These are phyloP conservation scores for Ciconia nigra DNA, from an alignment of 2,797 vertebrate species.

Conservation along the genomic window DNA sequence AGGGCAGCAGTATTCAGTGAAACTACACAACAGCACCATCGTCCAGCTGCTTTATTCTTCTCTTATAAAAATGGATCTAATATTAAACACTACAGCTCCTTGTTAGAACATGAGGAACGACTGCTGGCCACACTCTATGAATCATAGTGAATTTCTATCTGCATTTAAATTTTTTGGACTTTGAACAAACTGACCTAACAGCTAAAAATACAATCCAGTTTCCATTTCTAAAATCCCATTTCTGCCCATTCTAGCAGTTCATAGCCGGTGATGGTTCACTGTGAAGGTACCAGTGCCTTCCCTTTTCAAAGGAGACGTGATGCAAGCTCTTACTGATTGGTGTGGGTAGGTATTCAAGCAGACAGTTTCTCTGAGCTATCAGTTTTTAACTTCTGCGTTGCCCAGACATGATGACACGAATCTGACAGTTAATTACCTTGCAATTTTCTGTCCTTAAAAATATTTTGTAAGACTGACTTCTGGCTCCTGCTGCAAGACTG, in stretches of 20 bases:
- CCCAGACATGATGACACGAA: neutral
- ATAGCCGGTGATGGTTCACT: neutral
- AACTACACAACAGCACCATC: neutral
- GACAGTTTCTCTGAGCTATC: neutral
- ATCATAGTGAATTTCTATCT: constrained; percentile 5
- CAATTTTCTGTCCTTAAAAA: neutral
- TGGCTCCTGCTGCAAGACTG: neutral
- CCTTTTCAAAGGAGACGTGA: neutral
- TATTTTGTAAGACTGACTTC: neutral
- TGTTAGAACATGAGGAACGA: constrained; percentile 10
- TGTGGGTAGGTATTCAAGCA: neutral
- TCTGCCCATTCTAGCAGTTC: neutral
- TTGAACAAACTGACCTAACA: constrained; percentile 23
- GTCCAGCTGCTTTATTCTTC: neutral
- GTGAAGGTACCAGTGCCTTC: neutral
- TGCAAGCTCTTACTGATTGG: neutral
- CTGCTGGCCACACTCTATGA: neutral
- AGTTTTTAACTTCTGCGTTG: neutral
- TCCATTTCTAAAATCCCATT: neutral
- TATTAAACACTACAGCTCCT: neutral
- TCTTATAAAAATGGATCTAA: neutral
- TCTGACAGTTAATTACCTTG: neutral
- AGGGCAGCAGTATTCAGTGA: neutral
- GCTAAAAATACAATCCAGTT: constrained; percentile 13
- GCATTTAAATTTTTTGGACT: neutral